Percentiles rank a stretch among this genome's conserved stretches.
Evolutionary conservation across 2,113 vertebrate genomes (phyloP).

Genomic region (Strigops habroptila): DNA sequence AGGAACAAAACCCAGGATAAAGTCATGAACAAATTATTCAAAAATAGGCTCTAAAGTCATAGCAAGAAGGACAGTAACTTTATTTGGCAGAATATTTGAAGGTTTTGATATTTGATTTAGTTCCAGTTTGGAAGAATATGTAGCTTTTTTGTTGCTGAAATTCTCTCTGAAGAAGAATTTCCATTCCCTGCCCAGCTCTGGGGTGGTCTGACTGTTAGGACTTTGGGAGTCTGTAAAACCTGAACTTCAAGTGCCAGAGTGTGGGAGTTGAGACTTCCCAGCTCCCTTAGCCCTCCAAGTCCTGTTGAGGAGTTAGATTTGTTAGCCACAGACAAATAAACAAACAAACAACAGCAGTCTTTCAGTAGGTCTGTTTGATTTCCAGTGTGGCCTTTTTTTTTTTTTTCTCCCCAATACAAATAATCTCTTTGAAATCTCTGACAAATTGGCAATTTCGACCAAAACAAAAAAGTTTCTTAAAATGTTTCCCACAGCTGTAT

Average conservation of each 20-base stretch:
- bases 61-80: slow-evolving; percentile 21
- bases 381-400: neutral
- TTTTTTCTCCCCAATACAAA: neutral
- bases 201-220: slow-evolving; percentile 52
- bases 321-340: slow-evolving; percentile 22
- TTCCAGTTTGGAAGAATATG: slow-evolving; percentile 35
- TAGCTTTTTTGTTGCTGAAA: slow-evolving; percentile 39
- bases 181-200: slow-evolving; percentile 45
- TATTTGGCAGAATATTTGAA: slow-evolving; percentile 11
- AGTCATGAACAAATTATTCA: neutral
- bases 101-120: slow-evolving; percentile 5
- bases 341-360: slow-evolving; percentile 15
- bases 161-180: slow-evolving; percentile 42
- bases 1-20: neutral
- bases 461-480: slow-evolving; percentile 18
- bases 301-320: slow-evolving; percentile 2
- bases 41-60: neutral
- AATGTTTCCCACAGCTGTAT: slow-evolving; percentile 34
- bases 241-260: neutral
- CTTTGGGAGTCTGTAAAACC: slow-evolving; percentile 12
- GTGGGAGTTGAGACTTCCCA: slow-evolving; percentile 20
- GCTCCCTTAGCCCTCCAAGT: neutral
- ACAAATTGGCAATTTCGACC: slow-evolving; percentile 24
- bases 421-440: slow-evolving; percentile 14
- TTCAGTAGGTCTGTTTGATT: slow-evolving; percentile 12